Base-by-base conservation (phyloP, 1,140 invertebrate species). In the Cotesia chilonis region DNA sequence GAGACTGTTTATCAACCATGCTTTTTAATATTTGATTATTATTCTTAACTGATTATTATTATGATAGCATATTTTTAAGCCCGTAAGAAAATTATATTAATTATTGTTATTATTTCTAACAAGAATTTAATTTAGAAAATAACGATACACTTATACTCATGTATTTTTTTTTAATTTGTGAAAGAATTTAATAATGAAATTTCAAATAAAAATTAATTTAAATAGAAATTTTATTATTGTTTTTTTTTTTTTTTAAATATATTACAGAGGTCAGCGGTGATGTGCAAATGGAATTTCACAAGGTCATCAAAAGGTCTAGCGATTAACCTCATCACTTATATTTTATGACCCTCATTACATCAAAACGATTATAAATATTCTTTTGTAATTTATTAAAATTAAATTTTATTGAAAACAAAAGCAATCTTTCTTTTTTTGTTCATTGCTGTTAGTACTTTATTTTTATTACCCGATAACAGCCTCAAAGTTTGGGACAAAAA, bases 1-100 rank as follows among this genome's bases (percentile, higher is more conserved):
- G 65, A 72, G 65, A 65, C 55, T 20, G 71, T 72, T 72, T 72
- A 72, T 72, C 71, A 72, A 68, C 28, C 64, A 61, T 14, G n/a
- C 9, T 20, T 51, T 20, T 20, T 55, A 68, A 12, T 36, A 28
- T 7, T 6, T 14, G 7, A 41, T 28, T 14, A 10, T 28, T 14
- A 10, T 37, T n/a, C 14, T 37, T 37, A 55, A 28, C 52, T 6
- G 38, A 66, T 37, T 12, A 14, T 36, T 1, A 14, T 6, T 14
- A 28, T 10, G 57, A 47, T 47, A 47, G 5, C 41, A 47, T 47
- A 47, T 47, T 9, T 47, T 47, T 47, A 12, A 55, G 5, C 5
- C 54, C 3, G 54, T 14, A 12, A 55, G 54, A 55, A 55, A 55
- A 55, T 20, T 47, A 47, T 47, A 47, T 28, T 28, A 28, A 28